These are phyloP conservation scores for Loxodonta africana DNA, from an alignment of 2,113 vertebrate species.

Conservation along the genomic window DNA sequence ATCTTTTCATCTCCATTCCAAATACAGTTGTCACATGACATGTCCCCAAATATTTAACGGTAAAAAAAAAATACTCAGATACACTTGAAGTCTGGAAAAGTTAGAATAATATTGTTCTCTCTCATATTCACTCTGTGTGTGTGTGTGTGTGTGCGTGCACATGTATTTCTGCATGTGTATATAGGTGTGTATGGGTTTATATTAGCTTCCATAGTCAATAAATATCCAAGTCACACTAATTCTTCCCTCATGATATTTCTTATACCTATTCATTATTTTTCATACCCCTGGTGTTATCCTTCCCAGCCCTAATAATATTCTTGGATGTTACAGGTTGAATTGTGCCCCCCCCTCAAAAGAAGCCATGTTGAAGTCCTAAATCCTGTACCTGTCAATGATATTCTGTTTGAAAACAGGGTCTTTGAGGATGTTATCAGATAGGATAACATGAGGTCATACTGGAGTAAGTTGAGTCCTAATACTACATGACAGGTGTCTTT, in stretches of 20 bases:
- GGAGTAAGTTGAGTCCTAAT: too few relatives aligned
- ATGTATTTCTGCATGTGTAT: background rate
- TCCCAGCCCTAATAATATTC: background rate
- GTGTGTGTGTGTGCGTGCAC: fast-evolving
- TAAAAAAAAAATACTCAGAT: background rate
- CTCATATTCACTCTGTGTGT: background rate
- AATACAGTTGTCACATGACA: background rate
- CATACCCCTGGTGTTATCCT: background rate
- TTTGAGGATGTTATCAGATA: too few relatives aligned
- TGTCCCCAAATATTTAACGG: background rate
- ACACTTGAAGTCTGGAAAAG: background rate
- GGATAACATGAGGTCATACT: too few relatives aligned
- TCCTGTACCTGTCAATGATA: too few relatives aligned
- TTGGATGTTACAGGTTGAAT: background rate
- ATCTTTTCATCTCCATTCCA: background rate
- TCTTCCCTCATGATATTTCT: background rate
- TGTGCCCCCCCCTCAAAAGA: too few relatives aligned
- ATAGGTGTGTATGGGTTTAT: background rate
- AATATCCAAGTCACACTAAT: background rate
- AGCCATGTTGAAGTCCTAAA: too few relatives aligned
- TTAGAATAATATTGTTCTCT: background rate
- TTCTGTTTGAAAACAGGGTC: too few relatives aligned
- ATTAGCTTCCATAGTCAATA: background rate
- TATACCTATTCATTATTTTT: background rate
- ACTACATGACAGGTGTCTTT: too few relatives aligned